A percentile compares a stretch with the other conserved stretches of the same genome.
Conservation (phyloP, 2,888 invertebrate species). For the Drosophila pseudotakahashii region DNA sequence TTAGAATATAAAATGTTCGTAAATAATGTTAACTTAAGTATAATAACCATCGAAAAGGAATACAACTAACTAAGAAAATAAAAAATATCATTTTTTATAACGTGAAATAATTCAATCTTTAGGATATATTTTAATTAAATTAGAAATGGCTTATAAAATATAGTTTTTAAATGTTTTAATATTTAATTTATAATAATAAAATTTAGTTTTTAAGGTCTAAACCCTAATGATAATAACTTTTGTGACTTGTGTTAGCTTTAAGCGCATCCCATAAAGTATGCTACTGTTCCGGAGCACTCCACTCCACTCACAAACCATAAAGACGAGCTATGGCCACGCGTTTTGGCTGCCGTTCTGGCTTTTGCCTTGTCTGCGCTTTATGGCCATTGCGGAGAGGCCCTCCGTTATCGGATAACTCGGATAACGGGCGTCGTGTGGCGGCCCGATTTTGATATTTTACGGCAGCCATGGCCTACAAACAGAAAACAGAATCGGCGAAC, state of each 20-base stretch:
- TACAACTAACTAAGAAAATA: too few relatives aligned
- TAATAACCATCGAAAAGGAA: too few relatives aligned
- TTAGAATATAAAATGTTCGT: too few relatives aligned
- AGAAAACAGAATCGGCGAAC: conserved; percentile 24
- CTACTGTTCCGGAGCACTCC: background rate
- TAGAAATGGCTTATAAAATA: too few relatives aligned
- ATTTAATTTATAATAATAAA: background rate
- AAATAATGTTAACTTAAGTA: too few relatives aligned
- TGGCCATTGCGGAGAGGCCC: conserved; percentile 21
- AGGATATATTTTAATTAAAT: too few relatives aligned
- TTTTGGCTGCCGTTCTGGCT: conserved; percentile 22
- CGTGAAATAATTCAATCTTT: too few relatives aligned
- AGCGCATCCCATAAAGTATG: conserved; percentile 10
- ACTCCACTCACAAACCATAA: background rate
- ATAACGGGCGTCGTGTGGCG: conserved; percentile 38
- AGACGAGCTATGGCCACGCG: background rate
- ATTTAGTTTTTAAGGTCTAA: too few relatives aligned
- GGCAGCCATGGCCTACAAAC: conserved; percentile 43
- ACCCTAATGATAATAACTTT: background rate
- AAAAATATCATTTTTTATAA: too few relatives aligned
- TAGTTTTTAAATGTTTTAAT: background rate
- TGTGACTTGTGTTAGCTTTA: background rate
- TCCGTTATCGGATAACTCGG: conserved; percentile 39
- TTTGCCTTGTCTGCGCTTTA: conserved; percentile 16
- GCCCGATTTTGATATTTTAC: conserved; percentile 35